A percentile compares a stretch with the other conserved stretches of the same genome.
These are phyloP conservation scores for Oceanodroma leucorhoa DNA, from an alignment of 2,797 vertebrate genomes.

Conservation along the genomic window DNA sequence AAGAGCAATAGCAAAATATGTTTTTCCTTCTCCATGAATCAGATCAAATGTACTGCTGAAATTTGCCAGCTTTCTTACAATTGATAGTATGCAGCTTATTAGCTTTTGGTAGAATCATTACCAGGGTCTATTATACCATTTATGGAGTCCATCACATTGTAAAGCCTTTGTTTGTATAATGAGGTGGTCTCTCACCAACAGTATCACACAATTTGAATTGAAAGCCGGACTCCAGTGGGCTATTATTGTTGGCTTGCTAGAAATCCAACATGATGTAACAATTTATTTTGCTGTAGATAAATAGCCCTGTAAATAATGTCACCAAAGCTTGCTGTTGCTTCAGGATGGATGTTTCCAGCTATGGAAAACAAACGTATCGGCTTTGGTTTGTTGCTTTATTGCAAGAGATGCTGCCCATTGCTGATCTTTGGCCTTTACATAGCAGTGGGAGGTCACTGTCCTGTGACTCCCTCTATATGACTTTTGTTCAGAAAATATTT, in stretches of 20 bases:
- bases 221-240: background rate
- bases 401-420: background rate
- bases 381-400: background rate
- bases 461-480: background rate
- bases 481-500: constrained; percentile 7
- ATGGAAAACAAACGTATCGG: background rate
- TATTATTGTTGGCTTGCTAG: background rate
- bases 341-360: background rate
- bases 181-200: background rate
- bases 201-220: background rate
- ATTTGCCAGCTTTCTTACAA: background rate
- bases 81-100: background rate
- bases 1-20: background rate
- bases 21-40: background rate
- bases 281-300: background rate
- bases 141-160: background rate
- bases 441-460: background rate
- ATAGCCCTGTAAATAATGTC: background rate
- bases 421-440: background rate
- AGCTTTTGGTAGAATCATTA: background rate
- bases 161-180: background rate
- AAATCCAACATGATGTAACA: background rate
- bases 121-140: background rate
- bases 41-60: background rate
- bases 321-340: background rate